Percentiles rank a stretch among this genome's conserved stretches.
These are phyloP conservation scores for Bombus waltoni DNA, from an alignment of 1,140 invertebrate genomes.

Conservation along the genomic window DNA sequence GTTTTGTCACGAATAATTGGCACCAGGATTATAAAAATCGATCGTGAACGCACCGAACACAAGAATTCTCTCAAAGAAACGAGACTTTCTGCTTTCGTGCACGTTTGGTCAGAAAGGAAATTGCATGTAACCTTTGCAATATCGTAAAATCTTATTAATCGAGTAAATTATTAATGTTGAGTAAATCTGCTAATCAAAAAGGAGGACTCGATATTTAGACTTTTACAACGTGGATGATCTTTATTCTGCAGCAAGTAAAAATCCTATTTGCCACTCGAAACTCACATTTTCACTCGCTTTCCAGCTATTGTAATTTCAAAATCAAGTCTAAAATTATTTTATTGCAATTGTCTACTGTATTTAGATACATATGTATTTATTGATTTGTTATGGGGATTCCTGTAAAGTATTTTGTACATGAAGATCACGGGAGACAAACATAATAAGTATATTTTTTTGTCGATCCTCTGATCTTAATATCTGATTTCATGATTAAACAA, in stretches of 20 bases:
- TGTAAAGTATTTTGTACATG: not conserved
- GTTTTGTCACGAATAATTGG: constrained; percentile 35
- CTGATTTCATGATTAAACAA: not conserved
- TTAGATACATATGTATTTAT: not conserved
- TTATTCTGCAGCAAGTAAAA: not conserved
- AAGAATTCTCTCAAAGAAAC: not conserved
- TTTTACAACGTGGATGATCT: not conserved
- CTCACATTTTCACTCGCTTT: constrained; percentile 14
- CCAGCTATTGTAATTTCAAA: constrained; percentile 4
- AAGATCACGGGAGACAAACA: not conserved
- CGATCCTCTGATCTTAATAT: not conserved
- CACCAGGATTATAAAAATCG: constrained; percentile 2
- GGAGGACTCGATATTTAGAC: constrained; percentile 5
- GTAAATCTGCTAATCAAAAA: not conserved
- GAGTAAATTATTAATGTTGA: not conserved
- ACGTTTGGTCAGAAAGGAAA: constrained; percentile 39
- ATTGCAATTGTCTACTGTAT: not conserved
- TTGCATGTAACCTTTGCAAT: constrained; percentile 40
- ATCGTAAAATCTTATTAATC: not conserved
- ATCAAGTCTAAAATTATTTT: constrained; percentile 1
- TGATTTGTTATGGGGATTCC: constrained; percentile 4
- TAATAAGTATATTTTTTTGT: not conserved
- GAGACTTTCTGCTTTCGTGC: constrained; percentile 43
- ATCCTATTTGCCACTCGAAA: not conserved
- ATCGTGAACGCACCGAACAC: constrained; percentile 22